Evolutionary conservation across 2,797 vertebrate genomes (phyloP).

Genomic region (Phaenicophaeus curvirostris): DNA sequence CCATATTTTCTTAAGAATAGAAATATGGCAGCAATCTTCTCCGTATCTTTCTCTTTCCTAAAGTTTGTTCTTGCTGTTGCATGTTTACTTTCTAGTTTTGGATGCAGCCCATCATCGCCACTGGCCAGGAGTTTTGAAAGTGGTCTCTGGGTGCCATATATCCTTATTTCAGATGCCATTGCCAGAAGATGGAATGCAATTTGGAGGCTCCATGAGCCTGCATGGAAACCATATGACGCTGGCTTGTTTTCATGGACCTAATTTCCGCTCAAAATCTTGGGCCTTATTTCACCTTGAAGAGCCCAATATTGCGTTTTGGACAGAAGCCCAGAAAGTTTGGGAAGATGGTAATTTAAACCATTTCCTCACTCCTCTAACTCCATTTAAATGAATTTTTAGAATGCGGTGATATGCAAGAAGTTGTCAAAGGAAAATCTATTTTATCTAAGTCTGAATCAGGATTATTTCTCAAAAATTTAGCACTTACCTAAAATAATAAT

Average conservation of each 20-base stretch:
- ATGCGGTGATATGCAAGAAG: background rate
- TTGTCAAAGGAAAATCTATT: background rate
- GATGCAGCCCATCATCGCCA: slow-evolving; percentile 97
- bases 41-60: background rate
- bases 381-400: background rate
- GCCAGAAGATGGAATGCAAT: slow-evolving; percentile 95
- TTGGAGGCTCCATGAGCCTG: slow-evolving; percentile 97
- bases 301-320: slow-evolving; percentile 99
- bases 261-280: slow-evolving; percentile 99
- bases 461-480: background rate
- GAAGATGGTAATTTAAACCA: slow-evolving; percentile 88
- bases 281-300: slow-evolving; percentile 98
- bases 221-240: slow-evolving; percentile 99
- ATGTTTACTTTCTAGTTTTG: slow-evolving; percentile 80
- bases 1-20: background rate
- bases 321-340: slow-evolving; percentile 98
- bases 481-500: background rate
- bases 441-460: background rate
- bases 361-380: background rate
- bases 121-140: slow-evolving; percentile 95
- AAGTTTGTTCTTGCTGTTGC: background rate
- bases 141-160: slow-evolving; percentile 96
- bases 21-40: background rate
- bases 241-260: slow-evolving; percentile 97
- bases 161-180: slow-evolving; percentile 96